phyloP scores from a whole-genome alignment of 2,113 vertebrate genomes.

The Psittacus erithacus region DNA sequence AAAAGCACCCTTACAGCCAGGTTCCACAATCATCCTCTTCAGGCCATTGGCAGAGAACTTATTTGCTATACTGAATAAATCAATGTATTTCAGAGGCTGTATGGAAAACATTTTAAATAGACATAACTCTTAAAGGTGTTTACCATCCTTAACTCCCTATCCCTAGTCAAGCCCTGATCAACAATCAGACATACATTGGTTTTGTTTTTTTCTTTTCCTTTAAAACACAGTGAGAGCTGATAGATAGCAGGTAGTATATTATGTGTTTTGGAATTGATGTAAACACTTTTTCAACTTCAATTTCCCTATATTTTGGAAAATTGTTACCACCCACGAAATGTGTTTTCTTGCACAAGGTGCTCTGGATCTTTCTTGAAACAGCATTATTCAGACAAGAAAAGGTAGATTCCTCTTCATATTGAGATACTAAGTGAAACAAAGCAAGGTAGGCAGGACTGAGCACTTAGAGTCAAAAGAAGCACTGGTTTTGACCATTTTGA shows the following conservation, averaged over 20 bases:
- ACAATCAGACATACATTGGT: neutral
- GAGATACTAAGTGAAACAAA: neutral
- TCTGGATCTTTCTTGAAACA: neutral
- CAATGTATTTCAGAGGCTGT: neutral
- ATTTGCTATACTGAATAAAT: neutral
- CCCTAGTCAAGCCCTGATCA: neutral
- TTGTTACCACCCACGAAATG: neutral
- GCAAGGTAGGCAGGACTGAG: neutral
- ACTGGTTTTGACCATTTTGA: neutral
- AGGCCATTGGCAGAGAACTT: neutral
- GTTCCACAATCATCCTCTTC: neutral
- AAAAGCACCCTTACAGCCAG: neutral
- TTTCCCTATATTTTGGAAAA: neutral
- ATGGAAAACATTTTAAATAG: neutral
- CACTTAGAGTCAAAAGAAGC: neutral
- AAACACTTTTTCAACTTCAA: neutral
- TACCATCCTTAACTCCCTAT: neutral
- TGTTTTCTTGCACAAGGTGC: neutral
- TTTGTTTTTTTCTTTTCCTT: neutral
- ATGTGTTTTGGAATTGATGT: neutral
- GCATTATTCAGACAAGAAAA: neutral
- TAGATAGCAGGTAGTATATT: neutral
- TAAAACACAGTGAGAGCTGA: neutral
- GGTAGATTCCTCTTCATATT: neutral
- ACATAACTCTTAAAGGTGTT: neutral